Conservation (phyloP, 2,797 vertebrate genomes). For the Buceros bicornis region DNA sequence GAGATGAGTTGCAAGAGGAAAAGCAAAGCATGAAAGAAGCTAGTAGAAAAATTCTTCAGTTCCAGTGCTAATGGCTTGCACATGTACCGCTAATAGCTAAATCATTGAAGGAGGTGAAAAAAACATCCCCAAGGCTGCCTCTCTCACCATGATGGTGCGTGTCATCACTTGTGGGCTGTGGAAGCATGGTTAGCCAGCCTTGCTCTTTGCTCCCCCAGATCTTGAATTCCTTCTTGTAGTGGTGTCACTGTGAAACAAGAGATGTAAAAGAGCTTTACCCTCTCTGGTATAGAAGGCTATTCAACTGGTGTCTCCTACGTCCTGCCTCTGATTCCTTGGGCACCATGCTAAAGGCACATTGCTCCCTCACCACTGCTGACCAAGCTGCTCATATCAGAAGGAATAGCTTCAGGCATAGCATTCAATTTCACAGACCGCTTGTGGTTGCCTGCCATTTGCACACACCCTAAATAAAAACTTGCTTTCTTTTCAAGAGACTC, state of each 20-base stretch:
- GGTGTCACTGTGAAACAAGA: background rate
- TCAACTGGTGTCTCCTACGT: background rate
- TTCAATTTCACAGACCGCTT: background rate
- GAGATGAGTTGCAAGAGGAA: background rate
- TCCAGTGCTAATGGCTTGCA: background rate
- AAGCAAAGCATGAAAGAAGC: background rate
- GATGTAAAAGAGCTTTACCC: background rate
- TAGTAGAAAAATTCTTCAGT: background rate
- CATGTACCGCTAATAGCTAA: background rate
- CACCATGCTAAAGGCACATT: background rate
- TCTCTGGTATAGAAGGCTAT: background rate
- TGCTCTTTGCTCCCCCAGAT: background rate
- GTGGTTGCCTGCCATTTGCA: background rate
- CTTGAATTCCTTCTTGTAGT: background rate
- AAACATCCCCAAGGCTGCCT: background rate
- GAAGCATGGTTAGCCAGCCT: background rate
- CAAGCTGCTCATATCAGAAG: background rate
- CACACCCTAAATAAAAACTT: background rate
- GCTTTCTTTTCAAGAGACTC: background rate
- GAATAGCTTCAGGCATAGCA: background rate
- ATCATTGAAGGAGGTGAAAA: background rate
- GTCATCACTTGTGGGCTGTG: background rate
- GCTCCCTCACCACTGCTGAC: background rate
- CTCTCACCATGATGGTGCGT: rapidly evolving
- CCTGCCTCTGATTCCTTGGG: background rate